A percentile compares a stretch with the other conserved stretches of the same genome.
These are phyloP conservation scores for Theocolax elegans DNA, from an alignment of 1,140 invertebrate species.

Conservation along the genomic window DNA sequence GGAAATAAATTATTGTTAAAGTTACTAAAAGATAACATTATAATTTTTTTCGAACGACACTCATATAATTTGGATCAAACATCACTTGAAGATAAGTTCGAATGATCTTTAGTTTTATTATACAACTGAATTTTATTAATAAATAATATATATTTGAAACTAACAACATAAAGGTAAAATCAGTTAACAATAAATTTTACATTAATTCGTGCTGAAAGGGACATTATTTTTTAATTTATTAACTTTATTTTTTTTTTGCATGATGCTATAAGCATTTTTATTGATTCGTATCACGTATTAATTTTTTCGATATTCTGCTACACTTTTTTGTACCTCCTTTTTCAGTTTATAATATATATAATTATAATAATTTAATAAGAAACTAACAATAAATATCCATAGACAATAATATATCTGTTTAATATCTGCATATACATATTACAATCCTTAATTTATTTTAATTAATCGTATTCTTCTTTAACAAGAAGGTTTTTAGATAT, in stretches of 20 bases:
- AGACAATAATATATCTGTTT: constrained; percentile 55
- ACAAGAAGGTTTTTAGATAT: constrained; percentile 22
- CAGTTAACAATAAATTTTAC: constrained; percentile 12
- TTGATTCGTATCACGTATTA: constrained; percentile 16
- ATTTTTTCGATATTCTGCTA: not conserved
- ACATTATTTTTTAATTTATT: constrained; percentile 20
- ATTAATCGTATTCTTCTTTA: constrained; percentile 34
- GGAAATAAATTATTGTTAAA: no score
- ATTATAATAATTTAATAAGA: constrained; percentile 52
- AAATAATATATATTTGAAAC: no score
- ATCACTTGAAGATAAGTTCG: no score
- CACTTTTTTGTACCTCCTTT: constrained; percentile 28
- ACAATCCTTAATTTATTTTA: constrained; percentile 50
- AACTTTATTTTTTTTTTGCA: constrained; percentile 37
- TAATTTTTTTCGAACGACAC: no score
- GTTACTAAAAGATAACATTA: no score
- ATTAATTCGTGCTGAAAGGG: constrained; percentile 1
- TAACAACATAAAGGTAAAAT: constrained; percentile 16
- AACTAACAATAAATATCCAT: constrained; percentile 55
- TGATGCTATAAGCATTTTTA: constrained; percentile 44
- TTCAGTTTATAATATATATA: constrained; percentile 36
- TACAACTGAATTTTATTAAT: no score
- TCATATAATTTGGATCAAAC: no score
- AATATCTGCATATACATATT: constrained; percentile 56
- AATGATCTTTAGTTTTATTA: no score